Evolutionary conservation across 2,113 vertebrate genomes (phyloP).

Genomic region (Danionella cerebrum): DNA sequence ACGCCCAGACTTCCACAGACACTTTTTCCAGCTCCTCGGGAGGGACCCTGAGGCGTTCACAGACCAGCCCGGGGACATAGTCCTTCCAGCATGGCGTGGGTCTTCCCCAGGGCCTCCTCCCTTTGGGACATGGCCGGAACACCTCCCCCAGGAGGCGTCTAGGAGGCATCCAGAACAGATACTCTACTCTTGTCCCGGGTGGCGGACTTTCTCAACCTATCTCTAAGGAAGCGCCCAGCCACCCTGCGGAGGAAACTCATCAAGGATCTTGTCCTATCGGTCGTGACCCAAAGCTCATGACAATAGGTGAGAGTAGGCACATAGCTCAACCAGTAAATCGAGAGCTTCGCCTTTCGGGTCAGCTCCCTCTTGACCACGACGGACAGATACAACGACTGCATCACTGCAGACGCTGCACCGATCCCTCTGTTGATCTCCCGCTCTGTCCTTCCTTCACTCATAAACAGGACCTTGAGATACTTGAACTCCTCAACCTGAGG

Average conservation of each 20-base stretch:
- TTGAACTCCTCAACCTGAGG: background rate
- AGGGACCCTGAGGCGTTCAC: no score
- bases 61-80: no score
- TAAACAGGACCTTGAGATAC: background rate
- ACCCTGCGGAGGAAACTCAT: background rate
- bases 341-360: background rate
- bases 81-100: no score
- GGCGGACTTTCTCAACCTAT: no score
- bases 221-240: no score
- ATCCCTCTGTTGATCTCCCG: background rate
- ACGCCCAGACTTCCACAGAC: no score
- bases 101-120: no score
- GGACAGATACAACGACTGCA: background rate
- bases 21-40: no score
- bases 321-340: background rate
- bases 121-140: no score
- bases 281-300: slow-evolving; percentile 10
- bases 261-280: background rate
- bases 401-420: background rate
- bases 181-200: no score
- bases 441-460: background rate
- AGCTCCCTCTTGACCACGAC: background rate
- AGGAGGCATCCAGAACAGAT: no score
- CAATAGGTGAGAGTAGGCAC: background rate
- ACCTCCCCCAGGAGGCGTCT: no score